A percentile compares a stretch with the other conserved stretches of the same genome.
Conservation (phyloP, 2,888 invertebrate genomes). For the Cephus pulcher region DNA sequence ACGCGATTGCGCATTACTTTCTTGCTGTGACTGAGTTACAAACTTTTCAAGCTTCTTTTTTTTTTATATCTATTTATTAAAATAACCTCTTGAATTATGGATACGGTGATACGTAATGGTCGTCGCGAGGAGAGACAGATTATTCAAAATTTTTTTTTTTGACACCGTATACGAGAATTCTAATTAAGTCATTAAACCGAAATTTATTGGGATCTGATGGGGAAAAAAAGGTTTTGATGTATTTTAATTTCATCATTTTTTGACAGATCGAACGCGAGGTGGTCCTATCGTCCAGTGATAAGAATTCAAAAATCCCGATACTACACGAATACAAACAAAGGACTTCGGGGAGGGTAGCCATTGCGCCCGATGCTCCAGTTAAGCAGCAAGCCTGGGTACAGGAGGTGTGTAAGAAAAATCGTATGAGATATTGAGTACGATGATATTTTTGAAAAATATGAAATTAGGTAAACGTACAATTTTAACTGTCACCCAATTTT, state of each 20-base stretch:
- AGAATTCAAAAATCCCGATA: conserved; percentile 83
- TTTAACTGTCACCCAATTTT: not conserved
- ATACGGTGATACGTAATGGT: not conserved
- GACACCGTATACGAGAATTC: fast-evolving
- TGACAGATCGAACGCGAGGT: conserved; percentile 83
- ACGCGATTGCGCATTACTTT: not conserved
- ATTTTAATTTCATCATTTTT: conserved; percentile 9
- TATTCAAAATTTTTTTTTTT: not conserved
- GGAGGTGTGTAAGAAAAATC: conserved; percentile 50
- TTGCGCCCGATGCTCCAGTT: conserved; percentile 82
- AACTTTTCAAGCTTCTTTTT: not conserved
- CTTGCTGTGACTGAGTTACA: not conserved
- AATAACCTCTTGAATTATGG: not conserved
- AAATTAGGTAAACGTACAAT: not conserved
- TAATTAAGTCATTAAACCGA: not conserved
- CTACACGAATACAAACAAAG: conserved; percentile 79
- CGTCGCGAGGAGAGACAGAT: not conserved
- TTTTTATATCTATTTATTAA: not conserved
- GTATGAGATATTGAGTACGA: not conserved
- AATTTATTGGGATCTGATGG: not conserved
- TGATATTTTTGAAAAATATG: not conserved
- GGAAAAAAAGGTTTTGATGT: not conserved
- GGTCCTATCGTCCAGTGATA: conserved; percentile 79
- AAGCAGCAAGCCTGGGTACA: conserved; percentile 79
- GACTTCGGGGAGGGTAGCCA: conserved; percentile 68